Base-by-base conservation (phyloP, 1,140 invertebrate species). In the Hetaerina americana region DNA sequence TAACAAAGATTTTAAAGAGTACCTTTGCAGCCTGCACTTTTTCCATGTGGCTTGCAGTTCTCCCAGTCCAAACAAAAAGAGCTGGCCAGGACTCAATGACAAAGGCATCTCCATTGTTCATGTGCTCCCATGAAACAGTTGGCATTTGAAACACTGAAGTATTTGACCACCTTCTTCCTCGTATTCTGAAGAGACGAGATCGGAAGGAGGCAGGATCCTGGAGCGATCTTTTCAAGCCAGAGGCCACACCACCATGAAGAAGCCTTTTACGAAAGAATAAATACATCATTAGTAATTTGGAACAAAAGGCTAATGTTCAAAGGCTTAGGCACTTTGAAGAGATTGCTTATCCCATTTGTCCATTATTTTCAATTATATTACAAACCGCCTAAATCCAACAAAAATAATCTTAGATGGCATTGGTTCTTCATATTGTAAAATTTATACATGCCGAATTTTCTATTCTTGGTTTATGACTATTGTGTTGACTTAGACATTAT, bases 21-120 rank as follows among this genome's bases (percentile, higher is more conserved):
- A 80, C 79, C 75, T 80, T 81, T 25, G 80, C 79, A 25, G 77
- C 88, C 75, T 88, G 85, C 18, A 90, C 80, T 79, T 89, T 90
- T 77, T 91, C 89, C 66, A 86, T 83, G 18, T 84, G 80, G 76
- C 90, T 90, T 12, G 91, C 85, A n/a, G 83, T 82, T 49, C 85
- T 82, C n/a, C 93, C 93, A 66, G 92, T 86, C 93, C 93, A 95
- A 12, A 95, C 84, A 76, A 92, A 93, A 67, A 92, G 84, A 15
- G 86, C 80, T 22, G 84, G 79, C 5, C 86, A 82, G 0, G 90
- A 87, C 76, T 94, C 88, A 22, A 97, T 79, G 26, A 97, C 83
- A 80, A 95, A 96, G 1, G 94, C 90, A 76, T 96, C 94, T 5
- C 91, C 90, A 72, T 92, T 89, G 71, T 92, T 92, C 78, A 98